Evolutionary conservation across 2,797 vertebrate species (phyloP).

Genomic region (Pygocentrus nattereri): DNA sequence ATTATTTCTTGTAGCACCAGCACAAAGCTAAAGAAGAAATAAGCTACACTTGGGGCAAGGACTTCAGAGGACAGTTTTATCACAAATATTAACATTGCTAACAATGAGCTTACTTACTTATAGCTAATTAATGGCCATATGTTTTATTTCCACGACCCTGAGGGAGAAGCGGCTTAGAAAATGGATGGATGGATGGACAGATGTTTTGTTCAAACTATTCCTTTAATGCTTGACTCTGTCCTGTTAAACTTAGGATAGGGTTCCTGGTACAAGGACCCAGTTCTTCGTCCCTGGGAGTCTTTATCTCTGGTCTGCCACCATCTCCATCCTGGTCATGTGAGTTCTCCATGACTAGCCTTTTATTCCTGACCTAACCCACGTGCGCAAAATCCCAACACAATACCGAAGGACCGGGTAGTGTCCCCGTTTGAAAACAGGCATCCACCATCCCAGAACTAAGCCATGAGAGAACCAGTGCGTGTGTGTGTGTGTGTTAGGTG

Average conservation of each 20-base stretch:
- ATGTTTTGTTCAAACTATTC: neutral
- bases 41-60: no score
- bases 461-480: neutral
- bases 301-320: conserved; percentile 15
- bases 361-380: conserved; percentile 66
- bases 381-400: conserved; percentile 25
- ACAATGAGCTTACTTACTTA: neutral
- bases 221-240: neutral
- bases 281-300: neutral
- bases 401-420: neutral
- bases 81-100: conserved; percentile 7
- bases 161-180: no score
- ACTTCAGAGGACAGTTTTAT: neutral
- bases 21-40: no score
- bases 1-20: no score
- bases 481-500: conserved; percentile 30
- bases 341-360: conserved; percentile 58
- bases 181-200: no score
- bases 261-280: conserved; percentile 3
- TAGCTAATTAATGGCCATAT: neutral
- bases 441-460: conserved; percentile 35
- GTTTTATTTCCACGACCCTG: no score
- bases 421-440: conserved; percentile 24
- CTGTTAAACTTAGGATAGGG: conserved; percentile 53
- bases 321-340: conserved; percentile 40